These are phyloP conservation scores for Microcebus jonahi DNA, from an alignment of 2,113 vertebrate genomes.

Conservation along the genomic window DNA sequence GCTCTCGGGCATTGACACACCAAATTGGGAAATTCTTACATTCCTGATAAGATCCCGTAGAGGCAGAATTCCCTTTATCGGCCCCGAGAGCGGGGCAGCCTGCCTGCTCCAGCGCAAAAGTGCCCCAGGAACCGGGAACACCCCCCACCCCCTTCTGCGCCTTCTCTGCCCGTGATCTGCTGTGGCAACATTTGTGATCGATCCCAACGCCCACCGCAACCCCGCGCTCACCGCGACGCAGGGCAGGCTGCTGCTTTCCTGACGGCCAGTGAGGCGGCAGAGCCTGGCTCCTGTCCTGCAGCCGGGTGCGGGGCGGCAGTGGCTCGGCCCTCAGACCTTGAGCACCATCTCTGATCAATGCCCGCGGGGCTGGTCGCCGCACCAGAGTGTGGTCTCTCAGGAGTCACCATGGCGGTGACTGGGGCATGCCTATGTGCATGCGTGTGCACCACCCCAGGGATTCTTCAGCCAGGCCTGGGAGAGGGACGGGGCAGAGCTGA, in stretches of 20 bases:
- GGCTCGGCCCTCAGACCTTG: accelerated
- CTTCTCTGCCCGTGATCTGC: background rate
- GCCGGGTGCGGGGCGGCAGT: accelerated
- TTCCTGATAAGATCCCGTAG: constrained; percentile 78
- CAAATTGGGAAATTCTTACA: constrained; percentile 61
- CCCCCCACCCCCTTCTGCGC: background rate
- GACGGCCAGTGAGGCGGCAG: accelerated
- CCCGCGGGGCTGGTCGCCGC: background rate
- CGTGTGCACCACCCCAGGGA: accelerated
- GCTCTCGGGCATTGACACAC: constrained; percentile 65
- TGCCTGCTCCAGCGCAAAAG: constrained; percentile 44
- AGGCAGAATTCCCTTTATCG: constrained; percentile 68
- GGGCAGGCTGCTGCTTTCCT: accelerated
- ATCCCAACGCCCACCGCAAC: too few relatives aligned
- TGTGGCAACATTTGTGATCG: background rate
- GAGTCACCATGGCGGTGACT: accelerated
- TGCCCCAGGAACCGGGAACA: constrained; percentile 47
- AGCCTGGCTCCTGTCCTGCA: accelerated
- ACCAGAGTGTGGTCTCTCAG: accelerated
- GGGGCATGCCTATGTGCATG: accelerated
- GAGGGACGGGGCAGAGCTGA: background rate
- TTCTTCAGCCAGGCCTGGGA: accelerated
- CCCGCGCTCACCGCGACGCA: accelerated
- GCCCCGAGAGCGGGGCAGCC: constrained; percentile 52
- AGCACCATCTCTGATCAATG: accelerated